Evolutionary conservation across 2,797 vertebrate species (phyloP).

Genomic region (Ceryle rudis): DNA sequence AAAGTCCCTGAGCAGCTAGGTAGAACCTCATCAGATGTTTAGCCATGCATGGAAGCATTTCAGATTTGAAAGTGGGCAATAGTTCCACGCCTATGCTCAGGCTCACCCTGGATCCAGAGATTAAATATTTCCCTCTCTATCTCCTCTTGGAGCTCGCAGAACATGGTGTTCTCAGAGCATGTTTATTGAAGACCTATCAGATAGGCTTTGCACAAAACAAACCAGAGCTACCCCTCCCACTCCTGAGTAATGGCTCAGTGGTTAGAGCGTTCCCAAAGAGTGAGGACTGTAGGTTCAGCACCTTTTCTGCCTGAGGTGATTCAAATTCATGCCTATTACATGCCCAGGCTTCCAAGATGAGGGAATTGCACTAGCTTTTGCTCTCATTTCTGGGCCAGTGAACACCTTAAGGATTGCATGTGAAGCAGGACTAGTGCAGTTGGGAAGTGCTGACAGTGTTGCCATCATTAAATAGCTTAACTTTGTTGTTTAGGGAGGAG

Average conservation of each 20-base stretch:
- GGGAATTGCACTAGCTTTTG: not conserved
- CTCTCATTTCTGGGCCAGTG: not conserved
- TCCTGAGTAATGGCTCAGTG: conserved; percentile 26
- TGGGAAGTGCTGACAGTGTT: conserved; percentile 16
- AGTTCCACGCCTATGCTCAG: not conserved
- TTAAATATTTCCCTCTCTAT: not conserved
- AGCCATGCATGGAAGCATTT: not conserved
- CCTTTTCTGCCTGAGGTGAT: conserved; percentile 27
- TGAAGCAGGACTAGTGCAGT: not conserved
- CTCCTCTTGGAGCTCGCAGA: not conserved
- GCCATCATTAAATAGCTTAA: not conserved
- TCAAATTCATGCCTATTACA: not conserved
- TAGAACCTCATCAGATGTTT: not conserved
- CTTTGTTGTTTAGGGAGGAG: not conserved
- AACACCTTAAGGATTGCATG: not conserved
- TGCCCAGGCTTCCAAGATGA: not conserved
- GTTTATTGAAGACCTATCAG: conserved; percentile 69
- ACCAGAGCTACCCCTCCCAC: conserved; percentile 41
- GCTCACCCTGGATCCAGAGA: not conserved
- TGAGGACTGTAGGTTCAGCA: conserved; percentile 10
- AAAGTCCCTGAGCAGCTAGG: not conserved
- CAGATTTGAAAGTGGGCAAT: not conserved
- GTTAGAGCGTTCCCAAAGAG: conserved; percentile 42
- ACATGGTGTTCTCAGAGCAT: conserved; percentile 37
- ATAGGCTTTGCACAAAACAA: conserved; percentile 65